phyloP scores from a whole-genome alignment of 2,797 vertebrate species.

The Echiichthys vipera region DNA sequence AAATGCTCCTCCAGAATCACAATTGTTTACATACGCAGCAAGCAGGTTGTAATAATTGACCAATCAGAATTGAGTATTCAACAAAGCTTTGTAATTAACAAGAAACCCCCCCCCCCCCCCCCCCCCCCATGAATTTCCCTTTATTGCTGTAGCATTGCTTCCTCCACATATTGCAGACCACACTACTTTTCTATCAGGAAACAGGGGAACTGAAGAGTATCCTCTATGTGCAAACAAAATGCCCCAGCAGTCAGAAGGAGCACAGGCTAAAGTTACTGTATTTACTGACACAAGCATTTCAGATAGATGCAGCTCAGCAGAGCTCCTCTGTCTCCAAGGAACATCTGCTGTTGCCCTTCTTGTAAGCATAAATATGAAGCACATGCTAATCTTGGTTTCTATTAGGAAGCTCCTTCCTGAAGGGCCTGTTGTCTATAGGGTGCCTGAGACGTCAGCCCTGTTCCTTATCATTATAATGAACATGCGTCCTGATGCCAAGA shows the following conservation, averaged over 20 bases:
- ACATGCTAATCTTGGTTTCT: conserved; percentile 52
- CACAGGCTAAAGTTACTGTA: conserved; percentile 27
- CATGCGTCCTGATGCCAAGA: not conserved
- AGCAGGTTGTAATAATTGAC: too few relatives aligned
- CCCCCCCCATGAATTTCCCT: not conserved
- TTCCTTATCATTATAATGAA: conserved; percentile 53
- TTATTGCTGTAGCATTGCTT: not conserved
- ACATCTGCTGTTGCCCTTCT: conserved; percentile 36
- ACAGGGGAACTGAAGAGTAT: not conserved
- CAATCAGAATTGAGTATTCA: too few relatives aligned
- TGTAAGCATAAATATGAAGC: conserved; percentile 29
- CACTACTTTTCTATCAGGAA: not conserved
- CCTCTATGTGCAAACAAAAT: not conserved
- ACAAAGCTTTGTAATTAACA: too few relatives aligned
- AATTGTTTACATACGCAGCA: too few relatives aligned
- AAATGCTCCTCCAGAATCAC: too few relatives aligned
- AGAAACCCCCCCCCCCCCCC: too few relatives aligned
- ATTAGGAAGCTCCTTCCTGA: conserved; percentile 28
- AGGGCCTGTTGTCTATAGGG: conserved; percentile 28
- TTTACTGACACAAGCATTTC: conserved; percentile 44
- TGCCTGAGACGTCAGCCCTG: conserved; percentile 21
- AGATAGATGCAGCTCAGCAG: conserved; percentile 41
- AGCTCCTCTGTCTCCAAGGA: conserved; percentile 42
- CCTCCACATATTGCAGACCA: not conserved
- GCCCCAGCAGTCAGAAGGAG: conserved; percentile 13